These are phyloP conservation scores for Helarctos malayanus DNA, from an alignment of 2,797 vertebrate genomes.

Conservation along the genomic window DNA sequence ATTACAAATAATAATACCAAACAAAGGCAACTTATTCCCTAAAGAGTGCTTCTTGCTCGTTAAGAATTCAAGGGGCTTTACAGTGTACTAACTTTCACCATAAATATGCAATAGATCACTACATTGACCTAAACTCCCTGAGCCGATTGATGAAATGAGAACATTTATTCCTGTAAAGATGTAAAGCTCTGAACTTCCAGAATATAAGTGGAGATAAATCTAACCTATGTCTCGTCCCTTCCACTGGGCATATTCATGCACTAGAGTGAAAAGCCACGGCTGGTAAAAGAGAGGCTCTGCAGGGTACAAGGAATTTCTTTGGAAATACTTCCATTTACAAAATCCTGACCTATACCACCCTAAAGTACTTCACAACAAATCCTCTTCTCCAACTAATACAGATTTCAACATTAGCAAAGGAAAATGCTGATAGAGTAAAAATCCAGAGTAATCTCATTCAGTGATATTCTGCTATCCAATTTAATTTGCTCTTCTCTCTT, in stretches of 20 bases:
- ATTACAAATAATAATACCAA: slow-evolving; percentile 17
- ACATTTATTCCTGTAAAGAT: background rate
- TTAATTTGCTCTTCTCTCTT: slow-evolving; percentile 55
- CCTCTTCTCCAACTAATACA: background rate
- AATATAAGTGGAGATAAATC: background rate
- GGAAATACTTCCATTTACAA: background rate
- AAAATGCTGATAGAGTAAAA: slow-evolving; percentile 45
- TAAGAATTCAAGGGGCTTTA: slow-evolving; percentile 7
- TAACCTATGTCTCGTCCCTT: background rate
- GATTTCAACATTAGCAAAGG: slow-evolving; percentile 3
- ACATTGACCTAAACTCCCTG: slow-evolving; percentile 11
- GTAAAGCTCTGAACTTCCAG: background rate
- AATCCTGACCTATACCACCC: background rate
- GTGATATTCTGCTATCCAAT: slow-evolving; percentile 9
- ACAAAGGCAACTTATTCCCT: background rate
- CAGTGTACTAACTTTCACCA: background rate
- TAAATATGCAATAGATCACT: background rate
- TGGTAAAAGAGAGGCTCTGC: background rate
- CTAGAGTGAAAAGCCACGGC: background rate
- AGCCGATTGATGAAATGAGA: background rate
- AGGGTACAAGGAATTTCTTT: background rate
- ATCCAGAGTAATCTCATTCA: background rate
- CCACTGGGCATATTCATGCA: background rate
- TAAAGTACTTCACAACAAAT: background rate
- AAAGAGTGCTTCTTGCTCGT: background rate